Evolutionary conservation across 1,140 invertebrate species (phyloP).

Genomic region (Pararge aegeria): DNA sequence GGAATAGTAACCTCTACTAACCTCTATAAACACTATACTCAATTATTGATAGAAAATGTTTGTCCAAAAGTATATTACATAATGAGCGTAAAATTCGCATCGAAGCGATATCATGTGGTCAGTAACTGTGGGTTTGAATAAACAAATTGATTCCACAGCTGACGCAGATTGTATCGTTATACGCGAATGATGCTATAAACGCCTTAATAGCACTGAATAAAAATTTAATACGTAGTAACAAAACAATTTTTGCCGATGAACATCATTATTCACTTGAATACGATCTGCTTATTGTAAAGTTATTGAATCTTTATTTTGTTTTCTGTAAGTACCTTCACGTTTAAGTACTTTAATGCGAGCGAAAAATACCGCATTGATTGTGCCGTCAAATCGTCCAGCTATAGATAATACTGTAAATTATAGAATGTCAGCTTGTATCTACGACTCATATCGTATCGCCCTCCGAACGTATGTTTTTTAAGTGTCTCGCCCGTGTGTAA

Average conservation of each 20-base stretch:
- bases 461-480: too few species aligned
- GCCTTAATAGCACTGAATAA: neutral
- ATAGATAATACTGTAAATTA: too few species aligned
- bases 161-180: neutral
- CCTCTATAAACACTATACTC: neutral
- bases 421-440: too few species aligned
- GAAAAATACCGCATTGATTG: too few species aligned
- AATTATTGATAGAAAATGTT: neutral
- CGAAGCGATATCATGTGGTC: neutral
- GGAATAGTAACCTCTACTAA: neutral
- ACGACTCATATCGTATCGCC: too few species aligned
- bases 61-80: neutral
- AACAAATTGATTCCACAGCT: conserved; percentile 1
- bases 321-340: too few species aligned
- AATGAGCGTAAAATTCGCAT: neutral
- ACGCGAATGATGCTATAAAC: neutral
- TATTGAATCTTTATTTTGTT: too few species aligned
- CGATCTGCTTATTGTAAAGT: too few species aligned
- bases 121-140: neutral
- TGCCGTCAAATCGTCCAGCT: too few species aligned
- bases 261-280: too few species aligned
- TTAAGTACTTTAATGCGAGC: too few species aligned
- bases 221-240: neutral
- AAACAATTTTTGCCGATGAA: neutral
- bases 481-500: too few species aligned